These are phyloP conservation scores for Sphenodon punctatus DNA, from an alignment of 2,797 vertebrate genomes.

Conservation along the genomic window DNA sequence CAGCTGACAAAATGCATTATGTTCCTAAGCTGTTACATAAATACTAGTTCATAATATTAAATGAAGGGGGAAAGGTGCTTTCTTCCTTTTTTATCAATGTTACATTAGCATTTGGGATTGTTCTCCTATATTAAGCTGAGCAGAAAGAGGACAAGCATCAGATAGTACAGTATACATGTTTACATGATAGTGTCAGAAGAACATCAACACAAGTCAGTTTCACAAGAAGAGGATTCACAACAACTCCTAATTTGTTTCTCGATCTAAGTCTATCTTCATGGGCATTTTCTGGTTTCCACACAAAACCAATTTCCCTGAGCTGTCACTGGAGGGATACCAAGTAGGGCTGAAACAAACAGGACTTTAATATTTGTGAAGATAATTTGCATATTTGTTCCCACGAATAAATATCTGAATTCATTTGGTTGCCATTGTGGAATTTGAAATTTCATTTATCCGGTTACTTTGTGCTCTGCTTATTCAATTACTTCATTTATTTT, in stretches of 20 bases:
- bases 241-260: background rate
- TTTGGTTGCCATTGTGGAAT: too few relatives aligned
- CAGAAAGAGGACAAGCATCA: background rate
- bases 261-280: background rate
- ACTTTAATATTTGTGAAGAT: too few relatives aligned
- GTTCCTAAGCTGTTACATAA: constrained; percentile 1
- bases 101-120: background rate
- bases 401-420: too few relatives aligned
- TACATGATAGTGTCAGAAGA: background rate
- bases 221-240: background rate
- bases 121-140: background rate
- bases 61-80: background rate
- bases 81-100: background rate
- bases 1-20: background rate
- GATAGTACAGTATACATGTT: background rate
- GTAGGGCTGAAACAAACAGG: too few relatives aligned
- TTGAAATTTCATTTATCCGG: too few relatives aligned
- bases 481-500: too few relatives aligned
- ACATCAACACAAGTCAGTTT: background rate
- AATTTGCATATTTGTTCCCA: too few relatives aligned
- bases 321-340: background rate
- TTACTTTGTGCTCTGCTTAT: too few relatives aligned
- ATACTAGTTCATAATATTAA: constrained; percentile 3
- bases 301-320: background rate
- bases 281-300: background rate